Base-by-base conservation (phyloP, 2,113 vertebrate genomes). In the Trichechus manatus region DNA sequence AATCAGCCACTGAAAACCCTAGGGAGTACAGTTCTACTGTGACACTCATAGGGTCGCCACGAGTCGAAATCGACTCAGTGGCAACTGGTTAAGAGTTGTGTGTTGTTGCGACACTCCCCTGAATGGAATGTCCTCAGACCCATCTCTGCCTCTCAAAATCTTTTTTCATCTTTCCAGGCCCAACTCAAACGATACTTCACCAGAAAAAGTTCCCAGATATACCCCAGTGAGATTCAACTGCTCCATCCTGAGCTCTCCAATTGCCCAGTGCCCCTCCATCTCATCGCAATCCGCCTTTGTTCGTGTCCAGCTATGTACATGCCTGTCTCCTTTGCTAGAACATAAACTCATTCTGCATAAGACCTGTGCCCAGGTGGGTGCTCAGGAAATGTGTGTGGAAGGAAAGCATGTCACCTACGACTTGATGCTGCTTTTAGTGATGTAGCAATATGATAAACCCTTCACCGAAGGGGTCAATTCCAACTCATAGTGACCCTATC, bases 211-310 rank as follows among this genome's bases (percentile, higher is more conserved):
- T 19, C 59, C 70, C n/a, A 85, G 29, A 61, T 59, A 39, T 9
- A 56, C 14, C 36, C 36, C 27, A 36, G 44, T 1, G 15, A 72
- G 36, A 77, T 29, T 8, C 42, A n/a, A 59, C 11, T 3, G 14
- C 42, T 25, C n/a, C 56, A 1, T 42, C 53, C 42, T 70, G 25
- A 15, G 29, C 63, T 89, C 33, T 56, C 53, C 23, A 2, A 44
- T 44, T 63, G n/a, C 22, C 20, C 1, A 0, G 1, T 1, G 6
- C 15, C 63, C 44, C 25, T 84, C 3, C 0, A 39, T 33, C 61
- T 77, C 31, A 19, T 31, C 72, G 9, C 22, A 14, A 3, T 82
- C 79, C 19, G 42, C 87, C 90, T 22, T 56, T 80, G 74, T 42
- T 1, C 2, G 0, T 3, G 31, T 22, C 78, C 78, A 25, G 13